Evolutionary conservation across 1,140 invertebrate genomes (phyloP), one percentile per base, ranked within the genome.

Genomic region (Bombus terrestris): DNA sequence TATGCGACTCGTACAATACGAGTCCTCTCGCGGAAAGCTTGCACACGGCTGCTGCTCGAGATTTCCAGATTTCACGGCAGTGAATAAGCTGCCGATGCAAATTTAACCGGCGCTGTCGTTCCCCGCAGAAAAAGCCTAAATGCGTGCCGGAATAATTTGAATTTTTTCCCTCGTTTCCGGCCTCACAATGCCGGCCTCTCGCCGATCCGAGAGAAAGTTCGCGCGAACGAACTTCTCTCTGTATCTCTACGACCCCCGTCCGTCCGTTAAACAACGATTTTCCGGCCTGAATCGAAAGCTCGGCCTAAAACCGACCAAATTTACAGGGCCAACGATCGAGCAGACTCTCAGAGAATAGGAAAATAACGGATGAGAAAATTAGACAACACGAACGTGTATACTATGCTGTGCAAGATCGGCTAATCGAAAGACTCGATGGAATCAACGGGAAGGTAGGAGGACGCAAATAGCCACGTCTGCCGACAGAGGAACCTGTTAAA

Each of bases 401-500:
- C 15, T 1, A 18, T 1, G 8, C 18, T 22, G 22, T 3, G 13
- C 28, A 18, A 13, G 59, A 53, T 59, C 37, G 66, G 53, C 69
- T 85, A 85, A 85, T 80, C 83, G 68, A 85, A 64, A 62, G 77
- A 80, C 66, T 41, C 13, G 83, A 28, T 73, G 32, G 77, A 72
- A 79, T 80, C 66, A 47, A 64, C 39, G 39, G 57, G 43, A 28
- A 74, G 69, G 43, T 37, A 41, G 71, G 53, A 68, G 69, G 22
- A 69, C 22, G 84, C 82, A 43, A 81, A 57, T 64, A 47, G 68
- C 71, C 77, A 32, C 39, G 88, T 86, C 81, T 77, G 79, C 62
- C 85, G 88, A 86, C 88, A 89, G 88, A 89, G 88, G 88, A 87
- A 90, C 89, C 89, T 90, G 89, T 90, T 90, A 90, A 90, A 90